Conservation (phyloP, 2,797 vertebrate genomes). For the Paramormyrops hopkinsi region DNA sequence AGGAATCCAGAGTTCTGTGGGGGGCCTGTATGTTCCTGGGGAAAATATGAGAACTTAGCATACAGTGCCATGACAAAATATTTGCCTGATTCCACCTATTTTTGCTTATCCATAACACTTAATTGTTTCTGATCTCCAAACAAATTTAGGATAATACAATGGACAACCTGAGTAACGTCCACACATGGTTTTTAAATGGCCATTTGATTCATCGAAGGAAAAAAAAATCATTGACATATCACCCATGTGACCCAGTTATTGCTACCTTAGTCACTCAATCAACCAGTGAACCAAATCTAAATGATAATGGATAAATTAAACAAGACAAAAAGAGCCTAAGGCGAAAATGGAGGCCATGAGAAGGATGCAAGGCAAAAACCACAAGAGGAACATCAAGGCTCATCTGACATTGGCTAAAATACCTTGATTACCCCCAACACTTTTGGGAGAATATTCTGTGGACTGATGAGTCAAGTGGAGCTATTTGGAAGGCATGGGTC, state of each 20-base stretch:
- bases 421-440: neutral
- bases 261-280: neutral
- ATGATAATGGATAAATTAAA: neutral
- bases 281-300: neutral
- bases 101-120: neutral
- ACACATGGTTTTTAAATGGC: neutral
- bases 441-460: neutral
- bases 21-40: neutral
- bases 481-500: neutral
- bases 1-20: neutral
- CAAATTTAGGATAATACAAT: neutral
- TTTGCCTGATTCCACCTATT: neutral
- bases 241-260: neutral
- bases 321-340: neutral
- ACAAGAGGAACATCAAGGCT: neutral
- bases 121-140: neutral
- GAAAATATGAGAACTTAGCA: neutral
- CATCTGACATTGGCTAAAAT: neutral
- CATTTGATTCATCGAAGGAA: neutral
- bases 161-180: neutral
- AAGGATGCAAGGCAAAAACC: neutral
- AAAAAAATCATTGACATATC: neutral
- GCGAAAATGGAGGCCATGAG: neutral
- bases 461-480: neutral
- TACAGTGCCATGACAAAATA: neutral